These are phyloP conservation scores for Rhineura floridana DNA, from an alignment of 2,113 vertebrate species.

Conservation along the genomic window DNA sequence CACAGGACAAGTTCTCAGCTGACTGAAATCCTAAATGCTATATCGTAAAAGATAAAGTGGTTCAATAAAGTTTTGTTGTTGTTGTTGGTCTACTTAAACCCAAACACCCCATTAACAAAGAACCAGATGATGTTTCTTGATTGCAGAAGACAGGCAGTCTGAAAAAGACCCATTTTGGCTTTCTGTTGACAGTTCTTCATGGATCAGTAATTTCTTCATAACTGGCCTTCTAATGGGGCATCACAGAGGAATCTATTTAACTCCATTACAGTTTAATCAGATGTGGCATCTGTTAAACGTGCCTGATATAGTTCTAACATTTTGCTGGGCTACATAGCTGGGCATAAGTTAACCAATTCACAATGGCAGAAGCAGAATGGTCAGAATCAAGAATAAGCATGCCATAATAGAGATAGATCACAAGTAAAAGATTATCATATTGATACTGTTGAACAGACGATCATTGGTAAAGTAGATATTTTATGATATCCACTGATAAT, in stretches of 20 bases:
- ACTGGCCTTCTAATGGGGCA: slow-evolving; percentile 30
- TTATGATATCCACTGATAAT: not conserved
- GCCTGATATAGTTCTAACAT: slow-evolving; percentile 44
- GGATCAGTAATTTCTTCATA: slow-evolving; percentile 57
- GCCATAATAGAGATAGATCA: not conserved
- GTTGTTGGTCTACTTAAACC: slow-evolving; percentile 12
- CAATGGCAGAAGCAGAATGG: not conserved
- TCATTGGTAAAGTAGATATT: not conserved
- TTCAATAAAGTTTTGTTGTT: slow-evolving; percentile 3
- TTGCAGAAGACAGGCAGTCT: slow-evolving; percentile 17
- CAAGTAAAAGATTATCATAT: not conserved
- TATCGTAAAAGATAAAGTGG: not conserved
- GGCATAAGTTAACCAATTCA: slow-evolving; percentile 23
- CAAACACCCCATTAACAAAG: not conserved
- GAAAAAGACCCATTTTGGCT: not conserved
- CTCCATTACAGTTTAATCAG: slow-evolving; percentile 56
- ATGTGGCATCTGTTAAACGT: slow-evolving; percentile 54
- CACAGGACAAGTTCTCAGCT: not conserved
- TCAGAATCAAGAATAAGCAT: not conserved
- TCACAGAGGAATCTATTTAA: slow-evolving; percentile 45
- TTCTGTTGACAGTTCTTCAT: slow-evolving; percentile 46
- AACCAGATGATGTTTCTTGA: not conserved
- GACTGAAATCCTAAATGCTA: not conserved
- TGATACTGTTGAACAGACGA: not conserved
- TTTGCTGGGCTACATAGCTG: not conserved